Conservation (phyloP, 2,797 vertebrate genomes). For the Myotis planiceps region DNA sequence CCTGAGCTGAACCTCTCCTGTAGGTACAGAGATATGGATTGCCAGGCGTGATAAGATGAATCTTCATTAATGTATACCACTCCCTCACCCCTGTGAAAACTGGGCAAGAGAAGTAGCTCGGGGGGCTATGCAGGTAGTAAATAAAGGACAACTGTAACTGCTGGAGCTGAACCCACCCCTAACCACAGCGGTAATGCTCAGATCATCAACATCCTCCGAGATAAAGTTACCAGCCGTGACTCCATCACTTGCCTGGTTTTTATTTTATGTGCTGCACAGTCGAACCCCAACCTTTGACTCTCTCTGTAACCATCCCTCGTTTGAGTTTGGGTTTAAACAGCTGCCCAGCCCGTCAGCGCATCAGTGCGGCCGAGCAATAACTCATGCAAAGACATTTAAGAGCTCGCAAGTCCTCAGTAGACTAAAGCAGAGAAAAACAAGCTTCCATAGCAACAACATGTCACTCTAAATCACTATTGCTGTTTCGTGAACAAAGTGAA, state of each 20-base stretch:
- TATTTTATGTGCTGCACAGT: slow-evolving; percentile 26
- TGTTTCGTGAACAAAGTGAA: slow-evolving; percentile 20
- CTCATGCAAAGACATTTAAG: slow-evolving; percentile 16
- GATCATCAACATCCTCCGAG: slow-evolving; percentile 61
- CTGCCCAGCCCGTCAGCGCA: slow-evolving; percentile 49
- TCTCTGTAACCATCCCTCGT: slow-evolving; percentile 55
- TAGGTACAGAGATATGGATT: neutral
- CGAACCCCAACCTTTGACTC: slow-evolving; percentile 58
- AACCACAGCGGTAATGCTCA: slow-evolving; percentile 46
- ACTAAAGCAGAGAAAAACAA: slow-evolving; percentile 60
- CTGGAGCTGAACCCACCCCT: neutral
- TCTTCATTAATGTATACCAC: neutral
- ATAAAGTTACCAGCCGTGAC: slow-evolving; percentile 65
- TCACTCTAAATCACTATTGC: slow-evolving; percentile 66
- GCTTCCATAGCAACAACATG: slow-evolving; percentile 43
- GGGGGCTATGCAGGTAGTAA: neutral
- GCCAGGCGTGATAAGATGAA: neutral
- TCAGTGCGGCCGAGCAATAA: neutral
- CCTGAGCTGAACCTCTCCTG: neutral
- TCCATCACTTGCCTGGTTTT: slow-evolving; percentile 44
- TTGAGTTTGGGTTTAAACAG: slow-evolving; percentile 75
- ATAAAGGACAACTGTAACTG: neutral
- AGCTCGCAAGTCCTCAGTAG: slow-evolving; percentile 30
- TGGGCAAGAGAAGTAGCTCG: neutral
- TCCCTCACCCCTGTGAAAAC: neutral